Base-by-base conservation (phyloP, 2,113 vertebrate genomes). In the Poecile atricapillus region DNA sequence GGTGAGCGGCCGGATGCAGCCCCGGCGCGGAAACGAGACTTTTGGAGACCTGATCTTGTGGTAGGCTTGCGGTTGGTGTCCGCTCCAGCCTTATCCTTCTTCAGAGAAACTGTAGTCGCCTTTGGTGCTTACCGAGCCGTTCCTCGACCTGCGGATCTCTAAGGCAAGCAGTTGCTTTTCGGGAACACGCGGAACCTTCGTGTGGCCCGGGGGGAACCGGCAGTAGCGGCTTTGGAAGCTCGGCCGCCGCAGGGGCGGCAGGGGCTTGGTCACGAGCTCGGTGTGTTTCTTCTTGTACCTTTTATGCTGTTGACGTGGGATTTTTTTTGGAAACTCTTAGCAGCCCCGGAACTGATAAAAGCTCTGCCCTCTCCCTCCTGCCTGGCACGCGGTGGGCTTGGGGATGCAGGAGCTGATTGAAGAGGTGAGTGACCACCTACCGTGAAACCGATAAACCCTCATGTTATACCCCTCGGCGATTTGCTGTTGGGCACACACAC, bases 101-200 rank as follows among this genome's bases (percentile, higher is more conserved):
- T 92, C 92, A 81, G 96, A 97, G 94, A 93, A 97, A 97, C 97
- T 80, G 94, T 94, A 91, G 98, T 96, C 83, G 31, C 96, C 97
- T 97, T 74, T 97, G 98, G 97, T 98, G 98, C 97, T 98, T 94
- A 89, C 10, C 41, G 78, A 95, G 97, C 97, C 53, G 80, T 95
- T 93, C 76, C 83, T 94, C 52, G 19, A 85, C 97, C 92, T 76
- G 85, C 43, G 79, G 87, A 95, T 97, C 95, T 97, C 96, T 96
- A 86, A 97, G 97, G 96, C 97, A 89, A 97, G 96, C 87, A 28
- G 91, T 97, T 85, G 93, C 90, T 95, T 96, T 97, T 87, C 0
- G 87, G 94, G 97, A 94, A 35, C 74, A 60, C 39, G 43, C 31
- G 84, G 95, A 58, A 2, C 94, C 89, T 79, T 69, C 31, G 10